phyloP scores from a whole-genome alignment of 2,113 vertebrate genomes.

The Trematocara macrostoma region DNA sequence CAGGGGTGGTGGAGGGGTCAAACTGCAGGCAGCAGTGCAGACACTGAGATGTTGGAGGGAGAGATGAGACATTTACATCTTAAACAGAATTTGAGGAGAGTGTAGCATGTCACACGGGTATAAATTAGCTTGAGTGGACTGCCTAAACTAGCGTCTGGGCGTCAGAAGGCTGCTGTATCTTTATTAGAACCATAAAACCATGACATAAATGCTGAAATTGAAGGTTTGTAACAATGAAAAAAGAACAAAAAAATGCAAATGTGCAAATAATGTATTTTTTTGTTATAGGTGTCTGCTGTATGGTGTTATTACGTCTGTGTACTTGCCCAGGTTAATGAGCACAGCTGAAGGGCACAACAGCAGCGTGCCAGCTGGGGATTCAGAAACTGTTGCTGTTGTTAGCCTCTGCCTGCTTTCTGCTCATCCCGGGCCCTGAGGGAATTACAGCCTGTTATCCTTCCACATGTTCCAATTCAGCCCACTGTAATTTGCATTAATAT shows the following conservation, averaged over 20 bases:
- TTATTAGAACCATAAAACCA: neutral
- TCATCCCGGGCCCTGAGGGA: constrained; percentile 1
- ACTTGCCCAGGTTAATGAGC: constrained; percentile 40
- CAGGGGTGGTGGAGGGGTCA: neutral
- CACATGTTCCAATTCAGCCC: constrained; percentile 12
- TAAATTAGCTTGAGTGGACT: neutral
- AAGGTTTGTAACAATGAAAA: neutral
- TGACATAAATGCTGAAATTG: neutral
- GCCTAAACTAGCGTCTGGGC: neutral
- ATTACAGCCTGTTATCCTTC: constrained; percentile 5
- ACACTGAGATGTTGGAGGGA: neutral
- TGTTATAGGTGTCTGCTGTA: neutral
- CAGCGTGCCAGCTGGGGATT: neutral
- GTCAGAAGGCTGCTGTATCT: neutral
- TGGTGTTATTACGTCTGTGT: neutral
- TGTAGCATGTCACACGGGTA: neutral
- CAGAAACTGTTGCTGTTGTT: constrained; percentile 32
- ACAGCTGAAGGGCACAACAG: constrained; percentile 24
- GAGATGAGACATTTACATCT: neutral
- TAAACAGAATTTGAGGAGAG: neutral
- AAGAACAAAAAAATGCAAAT: neutral
- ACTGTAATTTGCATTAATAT: constrained; percentile 56
- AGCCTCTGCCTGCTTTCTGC: constrained; percentile 18
- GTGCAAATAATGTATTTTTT: neutral
- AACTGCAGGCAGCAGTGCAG: neutral